Base-by-base conservation (phyloP, 2,113 vertebrate genomes). In the Stigmatopora nigra region DNA sequence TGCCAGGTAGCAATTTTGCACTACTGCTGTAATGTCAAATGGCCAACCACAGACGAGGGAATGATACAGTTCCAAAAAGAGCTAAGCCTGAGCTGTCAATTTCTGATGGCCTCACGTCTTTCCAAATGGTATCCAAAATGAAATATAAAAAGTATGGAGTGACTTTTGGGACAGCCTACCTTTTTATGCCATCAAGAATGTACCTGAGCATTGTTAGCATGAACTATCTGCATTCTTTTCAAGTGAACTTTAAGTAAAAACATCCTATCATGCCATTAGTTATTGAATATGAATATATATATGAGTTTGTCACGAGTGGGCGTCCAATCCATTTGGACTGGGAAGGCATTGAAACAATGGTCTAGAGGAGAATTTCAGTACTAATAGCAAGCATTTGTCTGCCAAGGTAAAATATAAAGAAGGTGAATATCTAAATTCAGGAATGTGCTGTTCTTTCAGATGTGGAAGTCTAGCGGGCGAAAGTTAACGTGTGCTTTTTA, bases 401-500 rank as follows among this genome's bases (percentile, higher is more conserved):
- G 11, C 49, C 19, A 17, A 56, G 66, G 55, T 77, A 60, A 65
- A 70, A 31, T 2, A 31, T 31, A 31, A 31, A 31, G 3, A 65
- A 70, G 71, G 69, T 75, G 67, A 73, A 70, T 56, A 72, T 63
- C 46, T 65, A 22, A 64, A 68, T 69, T 75, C 78, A 61, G 75
- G 52, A 68, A 67, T 69, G 22, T 64, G 69, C 81, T 78, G 15
- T 53, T 56, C 65, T 22, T 56, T 67, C 35, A 19, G 64, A 67
- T 55, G 66, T 61, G 65, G 51, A 52, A 58, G 72, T 68, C 63
- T 31, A 47, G 55, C 46, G 38, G 55, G 65, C 36, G 44, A 65
- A 72, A 70, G 64, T 62, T 77, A 78, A 82, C 81, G 65, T 67
- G 60, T 66, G 31, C 20, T 67, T 76, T 79, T 63, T 72, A 71